Evolutionary conservation across 2,113 vertebrate species (phyloP), one percentile per base, ranked within the genome.

Genomic region (Alligator sinensis): DNA sequence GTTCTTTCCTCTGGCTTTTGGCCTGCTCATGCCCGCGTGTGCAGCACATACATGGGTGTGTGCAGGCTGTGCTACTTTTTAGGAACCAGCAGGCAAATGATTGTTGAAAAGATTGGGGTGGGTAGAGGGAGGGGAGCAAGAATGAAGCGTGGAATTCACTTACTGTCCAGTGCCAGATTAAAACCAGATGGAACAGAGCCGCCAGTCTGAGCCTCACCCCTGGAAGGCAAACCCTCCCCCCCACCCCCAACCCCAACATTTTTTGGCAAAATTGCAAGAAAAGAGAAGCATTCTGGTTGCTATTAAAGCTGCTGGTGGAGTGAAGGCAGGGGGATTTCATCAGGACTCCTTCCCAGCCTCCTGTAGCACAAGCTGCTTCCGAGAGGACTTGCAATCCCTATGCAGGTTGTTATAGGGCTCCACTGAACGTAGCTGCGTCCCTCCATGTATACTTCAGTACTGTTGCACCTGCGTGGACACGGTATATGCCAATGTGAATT

Each of bases 401-500:
- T 24, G 5, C 2, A 6, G 68, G 5, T 38, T 60, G 59, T 34
- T 17, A 9, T 14, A 61, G 24, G 58, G 47, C 22, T 34, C 14
- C 34, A 24, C 34, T 38, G 11, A 74, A 74, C 70, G 7, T 47
- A 47, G 47, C 47, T 3, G 30, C 30, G 2, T 70, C 68, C 68
- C 68, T 72, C 9, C 30, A 11, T 34, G 19, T 34, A 10, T 34
- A 21, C 10, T 13, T 21, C 34, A 34, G n/a, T 18, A 18, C 34
- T 10, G 66, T 10, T 19, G 12, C 68, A 24, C 11, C 14, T 11
- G 21, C 70, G 24, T 24, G 11, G 38, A 6, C 38, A 30, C 19
- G 19, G 30, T 38, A 21, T 88, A 19, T 60, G 30, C 11, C 0
- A 0, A 5, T 4, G 15, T 2, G 4, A 11, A 16, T 4, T 79